phyloP scores from a whole-genome alignment of 1,140 invertebrate species.

The Steinernema feltiae region DNA sequence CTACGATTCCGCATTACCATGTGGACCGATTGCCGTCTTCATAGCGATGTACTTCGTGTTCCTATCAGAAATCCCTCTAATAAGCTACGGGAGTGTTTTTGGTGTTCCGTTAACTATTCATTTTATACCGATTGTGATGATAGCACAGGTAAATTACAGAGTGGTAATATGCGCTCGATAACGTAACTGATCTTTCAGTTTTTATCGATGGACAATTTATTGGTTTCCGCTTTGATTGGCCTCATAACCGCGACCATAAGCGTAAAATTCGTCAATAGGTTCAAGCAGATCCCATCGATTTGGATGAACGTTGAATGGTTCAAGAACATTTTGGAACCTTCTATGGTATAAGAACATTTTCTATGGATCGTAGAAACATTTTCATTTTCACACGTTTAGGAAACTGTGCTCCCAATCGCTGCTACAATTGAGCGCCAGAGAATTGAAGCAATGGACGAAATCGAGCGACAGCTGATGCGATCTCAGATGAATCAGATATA shows the following conservation, averaged over 20 bases:
- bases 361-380: neutral
- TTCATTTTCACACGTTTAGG: neutral
- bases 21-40: neutral
- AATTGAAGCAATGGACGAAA: neutral
- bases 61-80: neutral
- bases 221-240: neutral
- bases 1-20: neutral
- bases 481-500: constrained; percentile 4
- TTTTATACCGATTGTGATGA: neutral
- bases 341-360: neutral
- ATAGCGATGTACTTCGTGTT: neutral
- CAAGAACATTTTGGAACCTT: neutral
- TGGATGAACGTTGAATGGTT: neutral
- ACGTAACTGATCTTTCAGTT: neutral
- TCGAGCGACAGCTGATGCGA: neutral
- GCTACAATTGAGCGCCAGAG: neutral
- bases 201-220: neutral
- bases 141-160: neutral
- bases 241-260: neutral
- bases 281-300: neutral
- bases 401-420: neutral
- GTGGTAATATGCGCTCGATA: neutral
- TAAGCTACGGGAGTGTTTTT: neutral
- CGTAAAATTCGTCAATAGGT: neutral
- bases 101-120: neutral